Percentiles rank a stretch among this genome's conserved stretches.
Conservation (phyloP, 2,797 vertebrate species). For the Pelochelys cantorii region DNA sequence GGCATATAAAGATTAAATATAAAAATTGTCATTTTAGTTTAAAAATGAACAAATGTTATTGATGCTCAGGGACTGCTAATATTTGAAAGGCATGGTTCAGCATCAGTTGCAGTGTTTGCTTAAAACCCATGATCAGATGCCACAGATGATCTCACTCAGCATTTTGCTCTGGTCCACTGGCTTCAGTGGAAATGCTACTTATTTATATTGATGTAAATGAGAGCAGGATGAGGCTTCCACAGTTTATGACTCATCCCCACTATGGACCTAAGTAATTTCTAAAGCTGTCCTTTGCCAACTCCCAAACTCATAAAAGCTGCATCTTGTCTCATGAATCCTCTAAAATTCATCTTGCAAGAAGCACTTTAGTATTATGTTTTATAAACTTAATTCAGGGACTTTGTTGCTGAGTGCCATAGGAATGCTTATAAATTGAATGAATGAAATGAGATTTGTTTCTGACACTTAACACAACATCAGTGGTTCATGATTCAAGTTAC, state of each 20-base stretch:
- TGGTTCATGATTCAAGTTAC: neutral
- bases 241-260: neutral
- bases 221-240: neutral
- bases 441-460: slow-evolving; percentile 13
- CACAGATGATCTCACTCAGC: neutral
- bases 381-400: slow-evolving; percentile 6
- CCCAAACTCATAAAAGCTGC: neutral
- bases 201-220: neutral
- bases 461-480: neutral
- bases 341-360: slow-evolving; percentile 11
- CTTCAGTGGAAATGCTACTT: neutral
- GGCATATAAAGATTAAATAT: neutral
- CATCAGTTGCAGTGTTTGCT: neutral
- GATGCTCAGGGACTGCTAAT: neutral
- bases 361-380: neutral
- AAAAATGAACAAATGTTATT: neutral
- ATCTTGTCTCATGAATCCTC: neutral
- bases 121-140: neutral
- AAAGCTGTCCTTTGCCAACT: neutral
- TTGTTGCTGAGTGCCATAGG: too few species aligned
- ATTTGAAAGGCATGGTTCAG: neutral
- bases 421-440: neutral
- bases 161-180: neutral
- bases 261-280: neutral
- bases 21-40: neutral